Evolutionary conservation across 1,140 invertebrate genomes (phyloP).

Genomic region (Scylla paramamosain): DNA sequence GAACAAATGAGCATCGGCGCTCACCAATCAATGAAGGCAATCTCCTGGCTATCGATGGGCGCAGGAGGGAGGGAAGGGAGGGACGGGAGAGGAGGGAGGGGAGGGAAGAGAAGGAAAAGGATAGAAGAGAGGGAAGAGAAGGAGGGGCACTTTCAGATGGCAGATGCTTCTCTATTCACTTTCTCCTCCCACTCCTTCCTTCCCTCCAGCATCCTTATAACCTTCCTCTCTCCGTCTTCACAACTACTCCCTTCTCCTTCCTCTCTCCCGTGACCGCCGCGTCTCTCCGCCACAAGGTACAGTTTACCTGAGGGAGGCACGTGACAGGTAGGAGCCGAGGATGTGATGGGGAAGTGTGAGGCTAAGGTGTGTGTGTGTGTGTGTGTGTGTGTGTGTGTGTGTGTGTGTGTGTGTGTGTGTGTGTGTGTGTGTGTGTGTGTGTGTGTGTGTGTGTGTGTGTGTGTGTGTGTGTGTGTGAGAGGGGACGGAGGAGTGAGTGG

Average conservation of each 20-base stretch:
- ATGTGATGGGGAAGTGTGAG: background rate
- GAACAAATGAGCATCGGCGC: background rate
- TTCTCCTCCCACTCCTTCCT: background rate
- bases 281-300: background rate
- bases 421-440: background rate
- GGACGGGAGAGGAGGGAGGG: too few relatives aligned
- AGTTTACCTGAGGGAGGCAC: background rate
- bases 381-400: background rate
- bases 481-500: too few relatives aligned
- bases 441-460: background rate
- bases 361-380: background rate
- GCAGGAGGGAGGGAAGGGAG: background rate
- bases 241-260: background rate
- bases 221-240: background rate
- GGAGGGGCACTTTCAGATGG: background rate
- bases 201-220: background rate
- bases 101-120: background rate
- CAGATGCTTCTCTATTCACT: conserved; percentile 2
- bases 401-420: background rate
- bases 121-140: background rate
- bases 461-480: background rate
- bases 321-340: background rate
- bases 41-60: background rate
- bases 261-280: background rate
- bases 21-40: background rate